Base-by-base conservation (phyloP, 2,113 vertebrate species). In the Dinomys branickii region DNA sequence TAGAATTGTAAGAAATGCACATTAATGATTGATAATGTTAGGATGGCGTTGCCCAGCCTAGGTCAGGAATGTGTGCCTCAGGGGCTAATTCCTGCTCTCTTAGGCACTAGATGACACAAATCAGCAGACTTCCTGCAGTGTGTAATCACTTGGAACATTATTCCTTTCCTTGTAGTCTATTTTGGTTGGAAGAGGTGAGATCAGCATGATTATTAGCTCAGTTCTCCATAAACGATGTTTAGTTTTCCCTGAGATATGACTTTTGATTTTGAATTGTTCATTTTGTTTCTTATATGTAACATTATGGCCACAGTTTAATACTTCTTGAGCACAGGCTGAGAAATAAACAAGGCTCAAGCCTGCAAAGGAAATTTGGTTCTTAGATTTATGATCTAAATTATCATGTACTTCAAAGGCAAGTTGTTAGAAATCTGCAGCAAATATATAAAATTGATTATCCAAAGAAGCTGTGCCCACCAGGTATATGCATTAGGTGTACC, bases 361-460 rank as follows among this genome's bases (percentile, higher is more conserved):
- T 24, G 24, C 73, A 73, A 90, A 28, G 33, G 52, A 75, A 86
- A 73, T 4, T 82, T 38, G 38, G 10, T 56, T 19, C 80, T 96
- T 95, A 26, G 63, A 56, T 44, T 96, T 84, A 77, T 95, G 24
- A 90, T 35, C 59, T 84, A 54, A 95, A 65, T 50, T 61, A 73
- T 19, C 84, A 63, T 89, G 22, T 59, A 75, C 24, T 94, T 92
- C 78, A 96, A 91, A 96, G 83, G 54, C 77, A 93, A n/a, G 19
- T 81, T 71, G 33, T 63, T 80, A 80, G 91, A 84, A 91, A 80
- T 7, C 50, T 52, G 16, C 56, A 47, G 8, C 50, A 94, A 69
- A 59, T 58, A 80, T 7, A 5, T 19, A 77, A 82, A 88, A 67
- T 52, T 94, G 30, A 95, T 73, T 83, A 94, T 4, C 30, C 85